A percentile compares a stretch with the other conserved stretches of the same genome.
Conservation (phyloP, 2,797 vertebrate genomes). For the Bucorvus abyssinicus region DNA sequence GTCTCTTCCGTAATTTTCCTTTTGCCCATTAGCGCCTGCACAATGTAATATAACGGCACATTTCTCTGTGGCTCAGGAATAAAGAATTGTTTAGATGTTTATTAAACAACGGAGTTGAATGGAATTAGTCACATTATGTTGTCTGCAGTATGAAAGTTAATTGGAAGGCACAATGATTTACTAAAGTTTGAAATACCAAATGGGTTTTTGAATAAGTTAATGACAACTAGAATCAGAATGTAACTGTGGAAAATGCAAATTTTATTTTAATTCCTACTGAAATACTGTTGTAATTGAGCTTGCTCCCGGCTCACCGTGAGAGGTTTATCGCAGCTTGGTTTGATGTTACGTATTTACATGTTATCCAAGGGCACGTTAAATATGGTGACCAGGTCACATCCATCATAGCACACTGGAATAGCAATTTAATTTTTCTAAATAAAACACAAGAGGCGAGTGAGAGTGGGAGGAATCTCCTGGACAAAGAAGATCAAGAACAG, state of each 20-base stretch:
- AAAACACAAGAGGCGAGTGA: neutral
- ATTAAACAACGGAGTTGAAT: constrained; percentile 31
- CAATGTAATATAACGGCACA: neutral
- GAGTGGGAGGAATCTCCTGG: neutral
- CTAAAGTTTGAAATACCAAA: constrained; percentile 38
- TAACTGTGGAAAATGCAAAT: constrained; percentile 14
- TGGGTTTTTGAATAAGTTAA: constrained; percentile 31
- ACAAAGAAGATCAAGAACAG: neutral
- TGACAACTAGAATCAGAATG: neutral
- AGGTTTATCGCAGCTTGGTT: neutral
- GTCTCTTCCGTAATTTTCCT: neutral
- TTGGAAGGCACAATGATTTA: constrained; percentile 57
- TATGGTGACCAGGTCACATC: neutral
- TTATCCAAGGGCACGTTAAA: neutral
- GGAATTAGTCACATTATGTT: constrained; percentile 24
- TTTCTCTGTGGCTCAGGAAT: neutral
- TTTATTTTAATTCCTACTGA: constrained; percentile 44
- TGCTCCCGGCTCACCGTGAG: neutral
- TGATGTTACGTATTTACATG: neutral
- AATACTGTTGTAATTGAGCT: constrained; percentile 39
- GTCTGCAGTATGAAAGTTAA: constrained; percentile 40
- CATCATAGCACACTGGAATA: neutral
- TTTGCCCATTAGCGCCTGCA: neutral
- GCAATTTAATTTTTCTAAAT: neutral
- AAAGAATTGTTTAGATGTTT: constrained; percentile 21